Base-by-base conservation (phyloP, 2,797 vertebrate species). In the Acrossocheilus wenchowensis region DNA sequence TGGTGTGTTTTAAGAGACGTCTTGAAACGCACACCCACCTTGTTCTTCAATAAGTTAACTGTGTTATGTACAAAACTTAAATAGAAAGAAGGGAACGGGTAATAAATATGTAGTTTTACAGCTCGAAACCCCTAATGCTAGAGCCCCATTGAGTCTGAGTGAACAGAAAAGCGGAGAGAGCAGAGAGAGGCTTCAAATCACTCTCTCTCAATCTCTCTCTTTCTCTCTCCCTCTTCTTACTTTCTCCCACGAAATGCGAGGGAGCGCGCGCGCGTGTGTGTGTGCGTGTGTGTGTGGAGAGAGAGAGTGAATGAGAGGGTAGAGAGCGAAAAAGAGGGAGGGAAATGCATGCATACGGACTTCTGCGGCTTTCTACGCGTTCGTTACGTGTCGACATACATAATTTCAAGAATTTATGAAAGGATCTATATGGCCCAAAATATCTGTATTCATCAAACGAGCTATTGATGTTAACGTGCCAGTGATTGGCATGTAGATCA, bases 121-220 rank as follows among this genome's bases (percentile, higher is more conserved):
- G 90, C 92, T 90, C 91, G 91, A 94, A 85, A 92, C 92, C 91
- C 91, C 88, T 92, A 89, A 91, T 91, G 92, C 93, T 94, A 92
- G 90, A 95, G 92, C 93, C 93, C 95, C 95, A 95, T 95, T 94
- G 94, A 93, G 90, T 92, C 93, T 86, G 87, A 93, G 82, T 92
- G 93, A 93, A 92, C 92, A 91, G 91, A 87, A 92, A 93, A 94
- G 94, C 92, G 94, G 93, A 94, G 94, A 94, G 93, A 93, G 93
- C 93, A 91, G 94, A 93, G 92, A 90, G 90, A 95, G 94, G 93
- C 92, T 93, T 95, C 92, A 92, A 89, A 94, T 91, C 88, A 89
- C 88, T 90, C 88, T 88, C 94, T 91, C 91, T 94, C 93, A 88
- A 89, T 91, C 90, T 94, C 93, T 90, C 91, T 92, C 91, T 91